Base-by-base conservation (phyloP, 2,797 vertebrate genomes). In the Glossophaga mutica region DNA sequence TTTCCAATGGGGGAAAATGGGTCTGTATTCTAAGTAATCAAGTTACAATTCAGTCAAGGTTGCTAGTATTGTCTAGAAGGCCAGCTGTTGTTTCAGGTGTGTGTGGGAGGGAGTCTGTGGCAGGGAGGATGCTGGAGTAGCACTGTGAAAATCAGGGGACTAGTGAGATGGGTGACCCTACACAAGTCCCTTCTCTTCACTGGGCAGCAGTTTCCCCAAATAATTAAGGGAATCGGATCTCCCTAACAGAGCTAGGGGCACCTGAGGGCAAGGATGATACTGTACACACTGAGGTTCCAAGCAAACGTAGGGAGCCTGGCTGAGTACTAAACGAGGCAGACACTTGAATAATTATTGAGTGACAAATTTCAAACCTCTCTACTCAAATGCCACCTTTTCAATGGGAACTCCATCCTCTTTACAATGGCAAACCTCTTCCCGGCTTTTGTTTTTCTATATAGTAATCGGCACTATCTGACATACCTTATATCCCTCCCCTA, bases 1-100 rank as follows among this genome's bases (percentile, higher is more conserved):
- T 92, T 92, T 95, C 48, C 78, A 88, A 78, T 34, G 42, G 26
- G 42, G 55, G 32, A 68, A 74, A 88, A 50, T 26, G 32, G 39
- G 85, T 86, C 70, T 71, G 1, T n/a, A 74, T 67, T 79, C 39
- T 94, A 94, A 81, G 14, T 67, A 90, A 93, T 21, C 73, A 67
- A 93, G 93, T 34, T 57, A 57, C 19, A 73, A 71, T 74, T 42
- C 52, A 65, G 44, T 10, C 19, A 8, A 68, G 34, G 67, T 62
- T 95, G 37, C 57, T 37, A 57, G 52, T 34, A 71, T 70, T 52
- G 29, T 55, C 84, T 84, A 50, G 50, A 96, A 87, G 39, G 86
- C 70, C 76, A 89, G 34, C n/a, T 97, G 82, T 93, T 96, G 81
- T 90, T 90, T 90, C 84, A 95, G 90, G 87, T 96, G 91, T 85